phyloP scores from a whole-genome alignment of 2,113 vertebrate genomes.

The Sinocyclocheilus maitianheensis region DNA sequence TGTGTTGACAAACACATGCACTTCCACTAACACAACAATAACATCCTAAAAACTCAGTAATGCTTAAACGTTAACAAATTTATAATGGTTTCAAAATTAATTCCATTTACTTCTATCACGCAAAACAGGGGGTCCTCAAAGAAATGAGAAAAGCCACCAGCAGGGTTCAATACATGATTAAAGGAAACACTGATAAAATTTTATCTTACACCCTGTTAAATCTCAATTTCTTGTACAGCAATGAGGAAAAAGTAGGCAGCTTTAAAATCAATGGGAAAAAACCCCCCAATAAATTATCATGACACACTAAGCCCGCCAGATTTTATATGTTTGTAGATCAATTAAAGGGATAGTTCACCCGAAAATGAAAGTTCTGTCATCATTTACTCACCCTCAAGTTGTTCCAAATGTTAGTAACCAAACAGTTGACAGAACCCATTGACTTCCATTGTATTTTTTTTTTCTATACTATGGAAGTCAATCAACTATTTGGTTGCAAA shows the following conservation, averaged over 20 bases:
- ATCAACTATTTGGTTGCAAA: not conserved
- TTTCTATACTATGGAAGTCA: too few species aligned
- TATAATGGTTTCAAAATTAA: not conserved
- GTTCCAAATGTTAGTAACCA: too few species aligned
- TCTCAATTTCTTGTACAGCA: not conserved
- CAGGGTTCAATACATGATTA: conserved; percentile 29
- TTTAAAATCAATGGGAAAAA: not conserved
- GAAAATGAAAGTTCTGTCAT: not conserved
- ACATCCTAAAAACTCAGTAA: conserved; percentile 31
- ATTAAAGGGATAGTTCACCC: not conserved
- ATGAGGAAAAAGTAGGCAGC: not conserved
- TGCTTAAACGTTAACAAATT: not conserved
- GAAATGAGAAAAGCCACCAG: not conserved
- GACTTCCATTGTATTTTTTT: too few species aligned
- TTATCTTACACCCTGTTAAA: not conserved
- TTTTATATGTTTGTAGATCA: not conserved
- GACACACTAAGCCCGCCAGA: not conserved
- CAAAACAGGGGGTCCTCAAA: not conserved
- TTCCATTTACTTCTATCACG: not conserved
- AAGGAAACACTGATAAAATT: not conserved
- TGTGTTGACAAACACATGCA: not conserved
- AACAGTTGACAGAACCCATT: too few species aligned
- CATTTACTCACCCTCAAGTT: too few species aligned
- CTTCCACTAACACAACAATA: not conserved
- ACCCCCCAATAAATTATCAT: not conserved